Evolutionary conservation across 2,113 vertebrate genomes (phyloP), one percentile per base, ranked within the genome.

Genomic region (Tupaia chinensis): DNA sequence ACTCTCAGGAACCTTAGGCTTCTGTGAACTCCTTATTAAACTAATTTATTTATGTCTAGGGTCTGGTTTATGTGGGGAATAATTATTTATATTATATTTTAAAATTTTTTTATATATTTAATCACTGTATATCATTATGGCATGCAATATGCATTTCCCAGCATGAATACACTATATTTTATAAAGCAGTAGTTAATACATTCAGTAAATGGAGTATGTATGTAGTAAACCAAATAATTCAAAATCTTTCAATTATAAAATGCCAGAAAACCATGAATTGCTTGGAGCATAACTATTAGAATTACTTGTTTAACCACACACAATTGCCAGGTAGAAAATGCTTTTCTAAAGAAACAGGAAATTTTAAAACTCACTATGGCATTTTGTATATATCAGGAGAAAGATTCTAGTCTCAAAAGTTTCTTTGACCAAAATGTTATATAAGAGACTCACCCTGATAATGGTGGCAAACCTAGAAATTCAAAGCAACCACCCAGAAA

Each of bases 361-460:
- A 70, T 83, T 79, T 80, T 82, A 85, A 63, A 83, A 73, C 22
- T 69, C 56, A 88, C 6, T 61, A 19, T 63, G 72, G 25, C 23
- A 68, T 17, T 91, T 22, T 90, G 7, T 90, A 22, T 83, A 84
- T 93, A 79, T 89, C 65, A 84, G 53, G 72, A 95, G 69, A 88
- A 93, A 93, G 7, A 93, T 32, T 56, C 32, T 66, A 85, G 56
- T 68, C 56, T 79, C 82, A 25, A 87, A 89, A 13, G 16, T 93
- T 34, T 80, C 23, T 91, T 93, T 96, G 61, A 85, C 58, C 65
- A 94, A 78, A 94, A 84, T 84, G 76, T 54, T 90, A 4, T 74
- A 56, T 54, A 87, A 81, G 32, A 86, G 69, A 73, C 32, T 53
- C 93, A 81, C 13, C 58, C 23, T 77, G 25, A 25, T 16, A 93